Base-by-base conservation (phyloP, 1,140 invertebrate genomes). In the Lepidurus packardi region DNA sequence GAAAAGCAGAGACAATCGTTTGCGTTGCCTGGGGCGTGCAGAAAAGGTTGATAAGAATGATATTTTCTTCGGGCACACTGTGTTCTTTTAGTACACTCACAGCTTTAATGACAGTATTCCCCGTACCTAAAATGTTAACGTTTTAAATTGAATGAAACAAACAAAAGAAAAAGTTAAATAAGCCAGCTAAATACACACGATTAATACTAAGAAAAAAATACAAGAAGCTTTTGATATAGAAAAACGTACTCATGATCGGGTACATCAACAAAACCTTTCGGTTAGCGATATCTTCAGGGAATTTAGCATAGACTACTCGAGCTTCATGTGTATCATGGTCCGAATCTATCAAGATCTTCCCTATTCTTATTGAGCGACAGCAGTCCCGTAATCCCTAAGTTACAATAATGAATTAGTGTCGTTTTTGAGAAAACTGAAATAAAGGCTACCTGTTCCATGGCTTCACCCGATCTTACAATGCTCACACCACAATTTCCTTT, bases 401-500 rank as follows among this genome's bases (percentile, higher is more conserved):
- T 80, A 78, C 78, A 75, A 47, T 42, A 43, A 43, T 74, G 73
- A 25, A 21, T 47, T 25, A 47, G 34, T 34, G 4, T 34, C 34
- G 34, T 34, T 34, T n/a, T 9, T 65, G 13, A 65, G 21, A 73
- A 25, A n/a, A 78, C 7, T 77, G 42, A 24, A 74, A 42, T 43
- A 43, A 24, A 43, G 42, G 65, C 1, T 85, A 91, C 91, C 86
- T 95, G 93, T 85, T 99, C 98, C 98, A 99, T 99, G 24, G 97
- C 96, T 85, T 99, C 98, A 74, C 97, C 97, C 85, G 88, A 90
- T 81, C 96, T 88, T 21, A 81, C 79, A 78, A 81, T 81, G 65
- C 95, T 97, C n/a, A 99, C 97, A 10, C 97, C 98, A 87, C 97
- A 99, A 85, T 98, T 99, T 43, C 97, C 97, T 82, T 96, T 94